Percentiles rank a stretch among this genome's conserved stretches.
Evolutionary conservation across 2,888 invertebrate genomes (phyloP).

Genomic region (Drosophila parthenogenetica): DNA sequence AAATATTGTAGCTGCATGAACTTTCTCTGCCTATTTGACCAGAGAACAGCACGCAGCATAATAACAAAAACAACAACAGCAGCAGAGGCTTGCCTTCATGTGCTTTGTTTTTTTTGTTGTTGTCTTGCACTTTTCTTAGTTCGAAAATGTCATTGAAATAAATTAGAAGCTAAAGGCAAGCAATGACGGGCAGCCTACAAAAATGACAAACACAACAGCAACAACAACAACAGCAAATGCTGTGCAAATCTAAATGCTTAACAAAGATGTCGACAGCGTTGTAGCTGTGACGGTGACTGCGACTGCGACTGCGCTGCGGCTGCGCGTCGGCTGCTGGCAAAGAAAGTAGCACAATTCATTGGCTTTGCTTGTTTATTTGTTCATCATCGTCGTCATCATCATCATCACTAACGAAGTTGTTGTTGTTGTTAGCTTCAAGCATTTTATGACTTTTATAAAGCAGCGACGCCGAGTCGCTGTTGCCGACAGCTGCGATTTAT

Average conservation of each 20-base stretch:
- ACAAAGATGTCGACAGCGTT: constrained; percentile 45
- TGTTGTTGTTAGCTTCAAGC: constrained; percentile 39
- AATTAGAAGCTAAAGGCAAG: constrained; percentile 63
- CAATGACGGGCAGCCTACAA: constrained; percentile 31
- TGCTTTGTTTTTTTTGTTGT: constrained; percentile 24
- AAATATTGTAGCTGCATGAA: constrained; percentile 38
- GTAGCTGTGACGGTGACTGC: constrained; percentile 4
- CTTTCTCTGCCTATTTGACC: constrained; percentile 56
- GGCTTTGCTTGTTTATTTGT: constrained; percentile 52
- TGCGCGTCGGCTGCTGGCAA: constrained; percentile 48
- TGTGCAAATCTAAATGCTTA: constrained; percentile 46
- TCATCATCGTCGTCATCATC: constrained; percentile 30
- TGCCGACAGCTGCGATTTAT: constrained; percentile 52
- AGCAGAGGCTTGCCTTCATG: neutral
- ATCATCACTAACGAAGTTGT: constrained; percentile 8
- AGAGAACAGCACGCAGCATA: constrained; percentile 34
- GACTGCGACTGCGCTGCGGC: constrained; percentile 19
- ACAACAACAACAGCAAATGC: constrained; percentile 36
- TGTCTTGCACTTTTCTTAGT: constrained; percentile 53
- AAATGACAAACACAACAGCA: constrained; percentile 34
- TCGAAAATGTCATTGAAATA: constrained; percentile 73
- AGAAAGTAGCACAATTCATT: constrained; percentile 80
- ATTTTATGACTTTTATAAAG: constrained; percentile 53
- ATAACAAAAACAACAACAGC: constrained; percentile 22
- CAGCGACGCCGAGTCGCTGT: constrained; percentile 23